Base-by-base conservation (phyloP, 2,888 invertebrate species). In the Clusia tigrina region DNA sequence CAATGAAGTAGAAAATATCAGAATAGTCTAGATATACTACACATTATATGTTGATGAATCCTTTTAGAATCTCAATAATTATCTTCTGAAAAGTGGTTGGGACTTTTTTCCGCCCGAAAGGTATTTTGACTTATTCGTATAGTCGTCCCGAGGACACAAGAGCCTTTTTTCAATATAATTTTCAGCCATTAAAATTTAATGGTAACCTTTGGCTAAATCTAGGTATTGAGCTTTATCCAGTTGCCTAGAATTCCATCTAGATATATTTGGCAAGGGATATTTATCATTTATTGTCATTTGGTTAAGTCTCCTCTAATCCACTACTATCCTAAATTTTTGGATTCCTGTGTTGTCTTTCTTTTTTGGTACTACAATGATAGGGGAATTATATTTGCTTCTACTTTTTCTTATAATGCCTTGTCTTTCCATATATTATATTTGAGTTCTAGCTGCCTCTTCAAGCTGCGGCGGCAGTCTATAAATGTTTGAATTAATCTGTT, bases 291-390 rank as follows among this genome's bases (percentile, higher is more conserved):
- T 32, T 15, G 64, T 61, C 22, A 57, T 22, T 64, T 64, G 58
- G 15, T 66, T 63, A n/a, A 59, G 25, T 55, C 22, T 58, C n/a
- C 58, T 54, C 17, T 51, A 59, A 32, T 56, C 55, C 22, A 57
- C 56, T 38, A 58, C 65, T 17, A 60, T 65, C 17, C 60, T 37
- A 56, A 37, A 54, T 37, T 60, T 63, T 56, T 53, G 37, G 23
- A 54, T 59, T 32, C 54, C 38, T 10, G 56, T 56, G 5, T 55
- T 60, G 56, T 71, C 69, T 18, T 60, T 25, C 64, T 76, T 74
- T 63, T 69, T 74, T n/a, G 67, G 67, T 24, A 71, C 73, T 24
- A 68, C 62, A 64, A 66, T 69, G 23, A 74, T 63, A 9, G 70
- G 70, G 15, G 66, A 59, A 10, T 46, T 56, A 65, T 69, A 74